Conservation (phyloP, 2,888 invertebrate genomes). For the Eupithecia insigniata region DNA sequence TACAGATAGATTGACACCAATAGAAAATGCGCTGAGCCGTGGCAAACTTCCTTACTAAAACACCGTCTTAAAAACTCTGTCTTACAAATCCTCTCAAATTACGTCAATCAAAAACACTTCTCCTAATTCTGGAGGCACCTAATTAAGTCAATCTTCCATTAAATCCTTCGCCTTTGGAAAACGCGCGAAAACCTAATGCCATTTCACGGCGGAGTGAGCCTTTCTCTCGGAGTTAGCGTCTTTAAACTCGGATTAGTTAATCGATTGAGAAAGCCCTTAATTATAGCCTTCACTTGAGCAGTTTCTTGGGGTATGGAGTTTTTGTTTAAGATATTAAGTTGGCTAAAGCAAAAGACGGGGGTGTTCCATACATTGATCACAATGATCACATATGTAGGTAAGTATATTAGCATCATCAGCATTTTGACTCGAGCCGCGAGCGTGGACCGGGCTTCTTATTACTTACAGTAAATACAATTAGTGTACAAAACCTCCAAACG, state of each 20-base stretch:
- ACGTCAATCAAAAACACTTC: constrained; percentile 79
- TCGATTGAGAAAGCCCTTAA: constrained; percentile 83
- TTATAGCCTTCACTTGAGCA: constrained; percentile 81
- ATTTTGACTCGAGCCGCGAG: no score
- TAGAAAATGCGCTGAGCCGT: not conserved
- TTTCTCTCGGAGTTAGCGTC: constrained; percentile 83
- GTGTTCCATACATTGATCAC: no score
- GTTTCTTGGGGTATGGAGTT: constrained; percentile 34
- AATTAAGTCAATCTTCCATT: constrained; percentile 82
- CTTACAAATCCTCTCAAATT: constrained; percentile 64
- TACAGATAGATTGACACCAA: not conserved
- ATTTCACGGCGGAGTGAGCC: constrained; percentile 84
- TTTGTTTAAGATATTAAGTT: no score
- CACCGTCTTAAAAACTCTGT: constrained; percentile 26
- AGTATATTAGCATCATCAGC: no score
- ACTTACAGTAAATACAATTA: no score
- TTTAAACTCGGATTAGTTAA: constrained; percentile 84
- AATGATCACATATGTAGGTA: no score
- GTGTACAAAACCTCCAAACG: no score
- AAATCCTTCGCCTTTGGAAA: constrained; percentile 67
- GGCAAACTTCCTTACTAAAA: constrained; percentile 30
- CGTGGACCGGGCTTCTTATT: no score
- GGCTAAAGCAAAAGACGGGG: no score
- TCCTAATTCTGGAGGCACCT: constrained; percentile 72
- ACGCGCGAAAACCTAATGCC: constrained; percentile 84